Percentiles rank a stretch among this genome's conserved stretches.
Conservation (phyloP, 2,113 vertebrate genomes). For the Dromiciops gliroides region DNA sequence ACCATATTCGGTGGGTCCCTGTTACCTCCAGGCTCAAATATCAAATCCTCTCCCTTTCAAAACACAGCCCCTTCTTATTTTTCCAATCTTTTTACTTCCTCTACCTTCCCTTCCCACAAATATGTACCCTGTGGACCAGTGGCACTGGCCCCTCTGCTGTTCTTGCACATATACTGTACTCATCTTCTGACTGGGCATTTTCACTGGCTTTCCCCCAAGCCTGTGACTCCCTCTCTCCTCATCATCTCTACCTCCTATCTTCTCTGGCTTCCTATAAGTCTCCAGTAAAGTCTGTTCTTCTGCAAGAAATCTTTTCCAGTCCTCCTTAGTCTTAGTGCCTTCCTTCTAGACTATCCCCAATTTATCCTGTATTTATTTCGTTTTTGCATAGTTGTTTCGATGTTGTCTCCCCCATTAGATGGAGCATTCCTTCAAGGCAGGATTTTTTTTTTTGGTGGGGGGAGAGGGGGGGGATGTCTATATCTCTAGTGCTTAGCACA, state of each 20-base stretch:
- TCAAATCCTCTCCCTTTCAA: not conserved
- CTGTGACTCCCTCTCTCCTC: not conserved
- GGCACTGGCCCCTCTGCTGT: not conserved
- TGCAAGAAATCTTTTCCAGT: not conserved
- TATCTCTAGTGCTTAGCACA: not conserved
- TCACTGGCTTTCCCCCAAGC: not conserved
- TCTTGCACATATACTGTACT: not conserved
- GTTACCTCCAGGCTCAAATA: not conserved
- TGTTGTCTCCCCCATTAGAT: not conserved
- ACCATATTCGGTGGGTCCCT: not conserved
- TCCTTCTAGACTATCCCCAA: not conserved
- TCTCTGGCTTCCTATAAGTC: not conserved
- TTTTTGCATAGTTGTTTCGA: not conserved
- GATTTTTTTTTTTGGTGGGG: no score
- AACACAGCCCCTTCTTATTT: not conserved
- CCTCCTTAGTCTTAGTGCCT: not conserved
- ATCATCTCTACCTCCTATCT: not conserved
- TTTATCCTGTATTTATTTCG: no score
- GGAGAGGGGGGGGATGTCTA: not conserved
- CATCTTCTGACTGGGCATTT: not conserved
- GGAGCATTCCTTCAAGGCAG: not conserved
- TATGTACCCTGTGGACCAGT: not conserved
- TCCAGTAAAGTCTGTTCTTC: not conserved
- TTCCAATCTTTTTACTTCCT: not conserved
- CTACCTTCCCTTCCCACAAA: not conserved